Evolutionary conservation across 2,113 vertebrate genomes (phyloP).

Genomic region (Marcusenius ussheri): DNA sequence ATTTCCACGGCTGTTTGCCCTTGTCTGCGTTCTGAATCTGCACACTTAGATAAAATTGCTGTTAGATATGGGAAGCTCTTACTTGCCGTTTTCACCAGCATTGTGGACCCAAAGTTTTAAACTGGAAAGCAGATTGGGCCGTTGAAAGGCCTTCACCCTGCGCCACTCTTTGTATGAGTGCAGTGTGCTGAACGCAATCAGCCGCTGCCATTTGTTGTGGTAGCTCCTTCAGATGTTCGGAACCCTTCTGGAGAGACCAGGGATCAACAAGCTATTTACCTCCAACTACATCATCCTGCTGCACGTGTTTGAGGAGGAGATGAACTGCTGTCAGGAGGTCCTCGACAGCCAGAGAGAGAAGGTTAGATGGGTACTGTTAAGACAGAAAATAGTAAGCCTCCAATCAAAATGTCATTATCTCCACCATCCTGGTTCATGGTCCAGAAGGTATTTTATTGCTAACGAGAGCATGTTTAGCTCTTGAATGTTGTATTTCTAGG

Average conservation of each 20-base stretch:
- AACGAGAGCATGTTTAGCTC: background rate
- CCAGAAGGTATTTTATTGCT: background rate
- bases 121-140: background rate
- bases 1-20: constrained; percentile 14
- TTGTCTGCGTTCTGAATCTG: background rate
- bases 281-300: constrained; percentile 57
- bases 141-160: background rate
- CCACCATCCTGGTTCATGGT: background rate
- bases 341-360: constrained; percentile 60
- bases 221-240: constrained; percentile 61
- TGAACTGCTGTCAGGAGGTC: constrained; percentile 54
- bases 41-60: background rate
- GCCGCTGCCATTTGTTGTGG: constrained; percentile 6
- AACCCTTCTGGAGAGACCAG: constrained; percentile 56
- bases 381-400: background rate
- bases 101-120: background rate
- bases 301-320: constrained; percentile 60
- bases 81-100: constrained; percentile 1
- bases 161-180: background rate
- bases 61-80: background rate
- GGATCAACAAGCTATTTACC: constrained; percentile 54
- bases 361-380: constrained; percentile 32
- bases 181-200: background rate
- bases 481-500: background rate
- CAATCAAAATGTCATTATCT: background rate